Evolutionary conservation across 1,140 invertebrate species (phyloP).

Genomic region (Camponotus pennsylvanicus): DNA sequence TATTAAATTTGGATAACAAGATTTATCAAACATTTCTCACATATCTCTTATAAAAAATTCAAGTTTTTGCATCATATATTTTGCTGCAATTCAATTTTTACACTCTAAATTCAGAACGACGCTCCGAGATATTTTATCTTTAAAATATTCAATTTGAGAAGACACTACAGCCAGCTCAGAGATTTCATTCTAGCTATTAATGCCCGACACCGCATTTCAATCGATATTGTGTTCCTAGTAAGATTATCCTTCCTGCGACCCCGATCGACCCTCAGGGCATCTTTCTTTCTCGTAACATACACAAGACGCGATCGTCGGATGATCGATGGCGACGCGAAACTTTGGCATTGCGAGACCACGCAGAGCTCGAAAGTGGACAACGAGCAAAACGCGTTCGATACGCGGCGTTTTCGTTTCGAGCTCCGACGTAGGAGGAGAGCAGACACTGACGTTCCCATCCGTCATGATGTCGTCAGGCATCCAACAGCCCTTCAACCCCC

Average conservation of each 20-base stretch:
- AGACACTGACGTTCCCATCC: conserved; percentile 74
- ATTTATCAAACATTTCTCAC: background rate
- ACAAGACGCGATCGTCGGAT: conserved; percentile 53
- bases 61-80: background rate
- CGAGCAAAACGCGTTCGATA: conserved; percentile 62
- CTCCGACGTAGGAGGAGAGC: conserved; percentile 24
- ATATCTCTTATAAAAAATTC: background rate
- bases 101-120: background rate
- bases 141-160: background rate
- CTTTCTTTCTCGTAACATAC: background rate
- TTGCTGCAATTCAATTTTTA: background rate
- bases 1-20: background rate
- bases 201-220: conserved; percentile 25
- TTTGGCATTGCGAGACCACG: conserved; percentile 15
- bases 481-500: conserved; percentile 62
- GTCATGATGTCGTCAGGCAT: conserved; percentile 75
- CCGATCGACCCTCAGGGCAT: background rate
- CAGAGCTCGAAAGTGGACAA: conserved; percentile 65
- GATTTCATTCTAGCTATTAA: background rate
- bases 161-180: background rate
- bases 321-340: conserved; percentile 68
- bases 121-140: background rate
- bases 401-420: conserved; percentile 55
- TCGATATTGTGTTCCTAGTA: conserved; percentile 40
- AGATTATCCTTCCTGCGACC: conserved; percentile 34